Conservation (phyloP, 2,113 vertebrate species). For the Petaurus breviceps region DNA sequence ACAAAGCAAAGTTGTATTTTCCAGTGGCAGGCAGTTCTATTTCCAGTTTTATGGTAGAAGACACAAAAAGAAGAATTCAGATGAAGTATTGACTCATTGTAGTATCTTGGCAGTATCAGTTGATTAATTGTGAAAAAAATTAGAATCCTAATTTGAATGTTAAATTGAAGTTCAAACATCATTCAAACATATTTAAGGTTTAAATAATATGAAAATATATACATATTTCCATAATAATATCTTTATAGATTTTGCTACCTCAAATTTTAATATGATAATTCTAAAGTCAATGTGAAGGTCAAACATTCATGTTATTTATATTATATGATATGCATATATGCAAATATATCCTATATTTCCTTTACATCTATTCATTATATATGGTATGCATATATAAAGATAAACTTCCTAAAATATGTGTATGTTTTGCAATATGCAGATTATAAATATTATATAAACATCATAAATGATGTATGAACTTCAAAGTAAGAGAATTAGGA, state of each 20-base stretch:
- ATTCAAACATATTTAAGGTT: neutral
- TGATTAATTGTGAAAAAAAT: neutral
- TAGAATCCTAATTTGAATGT: neutral
- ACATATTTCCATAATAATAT: neutral
- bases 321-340: neutral
- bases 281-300: neutral
- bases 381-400: neutral
- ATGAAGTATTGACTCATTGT: neutral
- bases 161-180: neutral
- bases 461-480: slow-evolving; percentile 34
- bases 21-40: neutral
- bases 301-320: neutral
- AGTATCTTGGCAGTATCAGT: neutral
- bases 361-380: neutral
- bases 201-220: neutral
- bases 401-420: neutral
- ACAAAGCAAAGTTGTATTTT: neutral
- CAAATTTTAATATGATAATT: neutral
- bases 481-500: slow-evolving; percentile 41
- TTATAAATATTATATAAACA: slow-evolving; percentile 14
- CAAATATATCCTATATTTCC: neutral
- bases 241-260: neutral
- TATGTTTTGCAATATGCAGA: neutral
- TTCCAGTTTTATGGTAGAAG: neutral
- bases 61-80: neutral